These are phyloP conservation scores for Trachelus iudaicus DNA, from an alignment of 2,888 invertebrate genomes.

Conservation along the genomic window DNA sequence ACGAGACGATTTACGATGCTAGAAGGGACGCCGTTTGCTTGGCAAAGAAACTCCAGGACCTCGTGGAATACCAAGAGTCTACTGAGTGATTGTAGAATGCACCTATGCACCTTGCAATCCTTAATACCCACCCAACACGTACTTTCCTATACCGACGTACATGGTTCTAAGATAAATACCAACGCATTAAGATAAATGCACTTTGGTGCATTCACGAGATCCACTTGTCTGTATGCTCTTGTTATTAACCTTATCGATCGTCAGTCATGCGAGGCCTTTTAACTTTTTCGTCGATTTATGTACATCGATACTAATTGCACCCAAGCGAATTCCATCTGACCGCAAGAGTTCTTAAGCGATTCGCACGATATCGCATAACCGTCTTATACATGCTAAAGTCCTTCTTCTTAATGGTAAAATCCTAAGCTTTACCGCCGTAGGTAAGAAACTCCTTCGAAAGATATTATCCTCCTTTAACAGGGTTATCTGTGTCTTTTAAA, in stretches of 20 bases:
- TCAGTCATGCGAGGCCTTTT: constrained; percentile 20
- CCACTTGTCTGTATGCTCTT: background rate
- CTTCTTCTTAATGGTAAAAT: background rate
- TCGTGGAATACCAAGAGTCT: background rate
- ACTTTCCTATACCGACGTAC: background rate
- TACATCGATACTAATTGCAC: constrained; percentile 18
- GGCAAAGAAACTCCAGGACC: background rate
- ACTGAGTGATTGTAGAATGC: background rate
- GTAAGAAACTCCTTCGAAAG: background rate
- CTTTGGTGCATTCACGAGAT: background rate
- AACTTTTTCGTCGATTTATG: constrained; percentile 12
- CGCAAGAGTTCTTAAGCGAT: constrained; percentile 22
- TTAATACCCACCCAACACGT: background rate
- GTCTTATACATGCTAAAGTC: background rate
- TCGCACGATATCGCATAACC: background rate
- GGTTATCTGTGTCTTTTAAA: background rate
- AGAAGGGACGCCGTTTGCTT: background rate
- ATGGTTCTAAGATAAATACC: background rate
- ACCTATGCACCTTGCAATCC: background rate
- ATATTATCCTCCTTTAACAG: background rate
- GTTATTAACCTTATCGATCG: constrained; percentile 17
- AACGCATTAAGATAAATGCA: background rate
- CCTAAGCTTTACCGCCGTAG: background rate
- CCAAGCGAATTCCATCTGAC: constrained; percentile 37
- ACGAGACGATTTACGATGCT: background rate